Base-by-base conservation (phyloP, 2,888 invertebrate genomes). In the Ormyrus thymus region DNA sequence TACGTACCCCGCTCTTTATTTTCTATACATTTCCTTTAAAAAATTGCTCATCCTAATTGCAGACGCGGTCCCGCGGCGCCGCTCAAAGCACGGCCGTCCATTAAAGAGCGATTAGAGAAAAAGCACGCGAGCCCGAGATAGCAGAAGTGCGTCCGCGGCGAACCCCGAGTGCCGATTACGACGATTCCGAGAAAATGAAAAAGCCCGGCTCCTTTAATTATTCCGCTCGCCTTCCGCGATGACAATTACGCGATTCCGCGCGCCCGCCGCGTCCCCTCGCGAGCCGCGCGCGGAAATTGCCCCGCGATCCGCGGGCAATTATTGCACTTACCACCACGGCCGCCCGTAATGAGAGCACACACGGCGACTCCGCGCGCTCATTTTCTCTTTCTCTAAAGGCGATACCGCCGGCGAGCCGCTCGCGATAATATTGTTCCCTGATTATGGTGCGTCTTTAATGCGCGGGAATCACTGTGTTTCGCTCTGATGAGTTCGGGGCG, bases 271-370 rank as follows among this genome's bases (percentile, higher is more conserved):
- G 4, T 9, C 7, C 43, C 56, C 62, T 7, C 15, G 11, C 48
- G 8, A 43, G 58, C 48, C 64, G 64, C 71, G 29, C 4, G 76
- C 48, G 58, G 58, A 76, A 71, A 71, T 78, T 68, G 56, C 73
- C 11, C 9, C 43, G 64, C 61, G 68, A 78, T 78, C 7, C 72
- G 5, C 3, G 62, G 29, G 69, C 74, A 78, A 78, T 78, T 78
- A 79, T 79, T 79, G 11, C 74, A 61, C 74, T 75, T 70, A 70
- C 70, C 74, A 45, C 29, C 59, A 65, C 56, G 50, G 70, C 65
- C 69, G 29, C 69, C 53, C 13, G 50, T 58, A 65, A 62, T 53
- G 9, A 65, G 65, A 64, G 76, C 29, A 4, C 4, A 73, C 55
- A 61, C 61, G 58, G 53, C 46, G 59, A 70, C 62, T 77, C 11